Evolutionary conservation across 1,140 invertebrate species (phyloP).

Genomic region (Rhyacophila brunnea): DNA sequence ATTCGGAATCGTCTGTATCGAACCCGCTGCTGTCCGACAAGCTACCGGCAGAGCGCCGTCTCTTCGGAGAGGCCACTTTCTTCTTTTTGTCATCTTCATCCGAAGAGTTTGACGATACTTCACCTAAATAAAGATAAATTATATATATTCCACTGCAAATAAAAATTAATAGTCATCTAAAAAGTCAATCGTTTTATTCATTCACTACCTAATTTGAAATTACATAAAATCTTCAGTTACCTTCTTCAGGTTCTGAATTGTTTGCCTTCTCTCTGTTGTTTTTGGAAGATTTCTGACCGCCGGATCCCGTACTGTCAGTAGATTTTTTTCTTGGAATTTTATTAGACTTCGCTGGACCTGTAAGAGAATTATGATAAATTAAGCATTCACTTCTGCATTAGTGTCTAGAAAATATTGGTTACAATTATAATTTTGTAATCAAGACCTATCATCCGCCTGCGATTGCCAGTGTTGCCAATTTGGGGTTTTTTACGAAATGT

Average conservation of each 20-base stretch:
- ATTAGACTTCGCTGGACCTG: conserved; percentile 41
- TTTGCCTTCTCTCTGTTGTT: conserved; percentile 57
- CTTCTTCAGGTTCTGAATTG: conserved; percentile 72
- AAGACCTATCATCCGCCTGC: too few relatives aligned
- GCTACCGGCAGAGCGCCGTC: conserved; percentile 1
- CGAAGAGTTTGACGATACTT: conserved; percentile 58
- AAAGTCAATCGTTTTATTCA: too few relatives aligned
- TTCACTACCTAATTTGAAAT: background rate
- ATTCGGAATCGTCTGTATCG: conserved; percentile 55
- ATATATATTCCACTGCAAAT: background rate
- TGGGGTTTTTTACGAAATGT: too few relatives aligned
- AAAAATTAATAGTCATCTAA: background rate
- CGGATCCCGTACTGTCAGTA: conserved; percentile 44
- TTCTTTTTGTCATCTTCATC: conserved; percentile 51
- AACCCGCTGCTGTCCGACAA: conserved; percentile 43
- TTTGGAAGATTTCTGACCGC: conserved; percentile 42
- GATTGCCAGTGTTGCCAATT: too few relatives aligned
- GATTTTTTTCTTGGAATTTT: conserved; percentile 43
- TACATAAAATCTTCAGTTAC: conserved; percentile 42
- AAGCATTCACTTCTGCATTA: too few relatives aligned
- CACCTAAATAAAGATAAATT: conserved; percentile 42
- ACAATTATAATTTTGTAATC: too few relatives aligned
- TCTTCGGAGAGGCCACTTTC: background rate
- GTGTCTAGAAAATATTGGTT: too few relatives aligned
- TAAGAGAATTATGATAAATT: conserved; percentile 28